These are phyloP conservation scores for Zoanthus sociatus DNA, from an alignment of 92 coral and sea anemone genomes.

Conservation along the genomic window DNA sequence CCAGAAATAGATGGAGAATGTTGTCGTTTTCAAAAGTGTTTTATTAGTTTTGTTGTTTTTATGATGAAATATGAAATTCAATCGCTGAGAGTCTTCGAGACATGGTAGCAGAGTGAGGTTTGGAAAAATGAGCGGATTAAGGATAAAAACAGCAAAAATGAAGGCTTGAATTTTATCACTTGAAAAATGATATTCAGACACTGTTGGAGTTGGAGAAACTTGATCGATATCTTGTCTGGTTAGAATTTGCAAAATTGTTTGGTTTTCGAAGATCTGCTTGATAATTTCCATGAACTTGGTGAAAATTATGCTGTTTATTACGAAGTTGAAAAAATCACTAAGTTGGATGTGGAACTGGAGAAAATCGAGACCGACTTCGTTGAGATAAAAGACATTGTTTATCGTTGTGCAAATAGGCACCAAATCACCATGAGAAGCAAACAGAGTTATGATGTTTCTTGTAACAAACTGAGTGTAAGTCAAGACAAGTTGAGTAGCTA, in stretches of 20 bases:
- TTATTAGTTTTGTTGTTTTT: too few species aligned
- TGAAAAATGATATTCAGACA: neutral
- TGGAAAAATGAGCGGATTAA: neutral
- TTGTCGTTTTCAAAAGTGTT: too few species aligned
- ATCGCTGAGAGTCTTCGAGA: too few species aligned
- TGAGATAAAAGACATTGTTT: neutral
- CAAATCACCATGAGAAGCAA: too few species aligned
- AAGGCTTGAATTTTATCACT: conserved; percentile 2
- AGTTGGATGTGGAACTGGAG: neutral
- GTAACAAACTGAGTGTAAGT: too few species aligned
- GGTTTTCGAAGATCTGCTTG: neutral
- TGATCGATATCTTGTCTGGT: too few species aligned
- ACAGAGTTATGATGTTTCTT: too few species aligned
- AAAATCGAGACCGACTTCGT: neutral
- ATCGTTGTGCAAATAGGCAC: neutral
- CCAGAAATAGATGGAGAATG: too few species aligned
- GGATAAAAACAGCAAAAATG: neutral
- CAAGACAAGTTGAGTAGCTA: too few species aligned
- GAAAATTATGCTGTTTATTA: neutral
- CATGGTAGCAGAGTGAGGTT: conserved; percentile 34
- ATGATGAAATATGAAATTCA: too few species aligned
- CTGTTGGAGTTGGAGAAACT: neutral
- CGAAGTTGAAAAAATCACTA: neutral
- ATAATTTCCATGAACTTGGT: neutral
- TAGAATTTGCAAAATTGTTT: too few species aligned